Base-by-base conservation (phyloP, 2,797 vertebrate species). In the Acomys russatus region DNA sequence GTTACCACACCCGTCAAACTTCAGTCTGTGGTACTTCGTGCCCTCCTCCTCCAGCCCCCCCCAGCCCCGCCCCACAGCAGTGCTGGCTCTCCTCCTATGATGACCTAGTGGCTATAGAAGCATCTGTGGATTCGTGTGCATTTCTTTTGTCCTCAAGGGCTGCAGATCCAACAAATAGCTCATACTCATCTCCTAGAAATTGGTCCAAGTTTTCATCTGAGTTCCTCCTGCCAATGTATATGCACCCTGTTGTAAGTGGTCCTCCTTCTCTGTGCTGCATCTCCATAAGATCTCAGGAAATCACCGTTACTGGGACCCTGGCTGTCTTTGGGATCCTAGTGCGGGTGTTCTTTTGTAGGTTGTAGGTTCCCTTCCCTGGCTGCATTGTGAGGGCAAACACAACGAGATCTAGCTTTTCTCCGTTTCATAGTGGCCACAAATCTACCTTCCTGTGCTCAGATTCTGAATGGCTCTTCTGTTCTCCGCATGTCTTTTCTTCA, bases 1-100 rank as follows among this genome's bases (percentile, higher is more conserved):
- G 38, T 54, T 35, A 25, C 20, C 4, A 8, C 22, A 33, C 20
- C 22, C 0, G 0, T 8, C 49, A 54, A 64, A 28, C 7, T 79
- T 44, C 1, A 4, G 9, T 17, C 18, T 9, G 33, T 35, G 15
- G 23, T 0, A 2, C 79, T 17, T 11, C 0, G 0, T 11, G 28
- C 49, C 49, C 3, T 20, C 44, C 44, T 44, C 44, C 44, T 44
- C 44, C 44, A 44, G 44, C 44, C 44, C 44, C 44, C 4, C 44
- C 44, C 44, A 44, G 44, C 23, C 14, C 63, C 25, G 54, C 54
- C 28, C 9, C 3, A 9, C n/a, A 49, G 28, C 12, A 44, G 38
- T 51, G 14, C 17, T 33, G 0, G 6, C 44, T 12, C 9, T 3
- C 35, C 14, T 4, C 0, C 63, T 51, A 33, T 3, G 22, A 68